Evolutionary conservation across 2,113 vertebrate genomes (phyloP), one percentile per base, ranked within the genome.

Genomic region (Ctenomys sociabilis): DNA sequence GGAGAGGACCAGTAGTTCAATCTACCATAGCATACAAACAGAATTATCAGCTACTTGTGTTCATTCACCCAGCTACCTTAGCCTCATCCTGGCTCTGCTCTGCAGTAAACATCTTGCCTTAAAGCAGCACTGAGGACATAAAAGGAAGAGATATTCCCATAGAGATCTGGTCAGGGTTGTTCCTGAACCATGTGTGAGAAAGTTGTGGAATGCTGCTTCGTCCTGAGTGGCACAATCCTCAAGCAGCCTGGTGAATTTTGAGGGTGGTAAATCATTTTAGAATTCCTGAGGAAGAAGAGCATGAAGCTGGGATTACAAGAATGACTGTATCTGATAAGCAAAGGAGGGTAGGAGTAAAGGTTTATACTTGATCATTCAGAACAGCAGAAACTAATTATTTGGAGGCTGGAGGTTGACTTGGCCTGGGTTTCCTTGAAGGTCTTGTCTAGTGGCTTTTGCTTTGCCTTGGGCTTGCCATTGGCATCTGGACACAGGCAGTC

Each of bases 121-220:
- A 21, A 85, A 52, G 73, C 72, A 61, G 61, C 17, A 70, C n/a
- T 19, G 13, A 83, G 61, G 49, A 17, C 66, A 54, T 43, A 24
- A 57, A 88, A 85, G 59, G 21, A 87, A 85, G n/a, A 89, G 59
- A 43, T 13, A 12, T 40, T 85, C 90, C 94, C 78, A 90, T 21
- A 61, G 32, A 1, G 11, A 77, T 40, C 88, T 77, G 28, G 61
- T 26, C 21, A 73, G 37, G 37, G 4, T 14, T 45, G 22, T 24
- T 59, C 72, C 21, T 52, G 61, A 35, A 16, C 70, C 52, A 54
- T n/a, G 22, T 57, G 45, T 17, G 10, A 75, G 52, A 85, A 66
- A 40, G 57, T 72, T 68, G n/a, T 7, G 78, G 84, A 77, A 88
- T 35, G 16, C 61, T 28, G 9, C 32, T 81, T 81, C 63, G 4